These are phyloP conservation scores for Melipona quadrifasciata DNA, from an alignment of 1,140 invertebrate species.

Conservation along the genomic window DNA sequence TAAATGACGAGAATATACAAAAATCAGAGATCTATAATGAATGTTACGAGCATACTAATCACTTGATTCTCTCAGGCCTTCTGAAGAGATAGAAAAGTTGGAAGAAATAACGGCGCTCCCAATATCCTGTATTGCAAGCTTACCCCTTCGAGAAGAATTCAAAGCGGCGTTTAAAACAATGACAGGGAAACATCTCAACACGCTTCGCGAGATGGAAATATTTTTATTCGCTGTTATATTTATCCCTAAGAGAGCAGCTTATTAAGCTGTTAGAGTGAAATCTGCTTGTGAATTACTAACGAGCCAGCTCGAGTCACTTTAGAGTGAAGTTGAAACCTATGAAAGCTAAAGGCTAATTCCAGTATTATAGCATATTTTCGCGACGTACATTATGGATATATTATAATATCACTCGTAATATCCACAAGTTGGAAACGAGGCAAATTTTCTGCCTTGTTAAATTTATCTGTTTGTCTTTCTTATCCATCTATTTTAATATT, in stretches of 20 bases:
- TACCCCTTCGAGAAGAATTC: constrained; percentile 51
- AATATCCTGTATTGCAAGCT: neutral
- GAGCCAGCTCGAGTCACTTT: neutral
- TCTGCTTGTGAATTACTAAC: neutral
- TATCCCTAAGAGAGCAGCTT: constrained; percentile 34
- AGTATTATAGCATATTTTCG: too few species aligned
- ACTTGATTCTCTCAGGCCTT: neutral
- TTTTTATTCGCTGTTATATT: constrained; percentile 32
- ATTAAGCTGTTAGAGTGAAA: constrained; percentile 5
- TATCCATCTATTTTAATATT: too few species aligned
- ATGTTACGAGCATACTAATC: neutral
- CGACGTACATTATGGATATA: neutral
- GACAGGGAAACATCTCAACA: neutral
- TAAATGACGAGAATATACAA: too few species aligned
- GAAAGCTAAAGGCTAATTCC: neutral
- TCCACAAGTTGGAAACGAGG: too few species aligned
- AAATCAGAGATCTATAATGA: too few species aligned
- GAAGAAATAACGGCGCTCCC: neutral
- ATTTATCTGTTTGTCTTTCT: too few species aligned
- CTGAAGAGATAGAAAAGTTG: neutral
- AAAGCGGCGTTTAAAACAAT: constrained; percentile 40
- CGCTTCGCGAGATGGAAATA: neutral
- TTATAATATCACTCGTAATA: too few species aligned
- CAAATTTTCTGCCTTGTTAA: too few species aligned
- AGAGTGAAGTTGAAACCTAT: neutral